Percentiles rank a stretch among this genome's conserved stretches.
phyloP scores from a whole-genome alignment of 2,888 invertebrate genomes.

The Andrena marginata region DNA sequence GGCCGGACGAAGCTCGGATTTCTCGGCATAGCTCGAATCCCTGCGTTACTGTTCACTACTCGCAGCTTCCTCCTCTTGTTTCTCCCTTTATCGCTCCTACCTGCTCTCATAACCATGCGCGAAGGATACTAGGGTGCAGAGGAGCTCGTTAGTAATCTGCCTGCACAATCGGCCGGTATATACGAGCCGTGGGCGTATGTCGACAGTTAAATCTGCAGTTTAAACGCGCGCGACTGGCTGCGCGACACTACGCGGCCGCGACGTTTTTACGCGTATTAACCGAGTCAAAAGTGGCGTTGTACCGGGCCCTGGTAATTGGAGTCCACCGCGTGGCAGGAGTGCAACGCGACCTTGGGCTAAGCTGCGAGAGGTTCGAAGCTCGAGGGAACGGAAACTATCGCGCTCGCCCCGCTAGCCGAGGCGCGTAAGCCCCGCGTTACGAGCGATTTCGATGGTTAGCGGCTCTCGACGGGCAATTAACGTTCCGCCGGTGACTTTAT shows the following conservation, averaged over 20 bases:
- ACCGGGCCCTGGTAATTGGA: conserved; percentile 62
- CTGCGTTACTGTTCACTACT: conserved; percentile 24
- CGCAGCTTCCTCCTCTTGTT: conserved; percentile 17
- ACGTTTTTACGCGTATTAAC: conserved; percentile 53
- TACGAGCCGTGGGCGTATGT: conserved; percentile 68
- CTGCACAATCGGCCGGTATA: conserved; percentile 60
- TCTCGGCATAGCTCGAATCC: conserved; percentile 5
- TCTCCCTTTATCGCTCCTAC: conserved; percentile 34
- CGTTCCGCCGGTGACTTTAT: conserved; percentile 15
- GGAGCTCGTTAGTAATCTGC: conserved; percentile 71
- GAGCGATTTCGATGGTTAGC: not conserved
- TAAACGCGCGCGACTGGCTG: conserved; percentile 55
- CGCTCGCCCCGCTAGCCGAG: not conserved
- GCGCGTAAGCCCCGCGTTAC: conserved; percentile 3
- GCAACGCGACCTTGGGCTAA: conserved; percentile 55
- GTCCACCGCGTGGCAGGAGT: conserved; percentile 30
- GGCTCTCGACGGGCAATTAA: conserved; percentile 30
- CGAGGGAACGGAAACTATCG: not conserved
- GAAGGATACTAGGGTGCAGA: conserved; percentile 62
- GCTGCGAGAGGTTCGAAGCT: conserved; percentile 21
- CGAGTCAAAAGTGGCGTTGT: conserved; percentile 57
- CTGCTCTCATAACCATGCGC: conserved; percentile 50
- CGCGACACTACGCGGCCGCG: conserved; percentile 39
- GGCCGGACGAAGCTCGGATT: not conserved
- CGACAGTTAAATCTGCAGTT: conserved; percentile 70